A percentile compares a stretch with the other conserved stretches of the same genome.
These are phyloP conservation scores for Martes martes DNA, from an alignment of 2,113 vertebrate species.

Conservation along the genomic window DNA sequence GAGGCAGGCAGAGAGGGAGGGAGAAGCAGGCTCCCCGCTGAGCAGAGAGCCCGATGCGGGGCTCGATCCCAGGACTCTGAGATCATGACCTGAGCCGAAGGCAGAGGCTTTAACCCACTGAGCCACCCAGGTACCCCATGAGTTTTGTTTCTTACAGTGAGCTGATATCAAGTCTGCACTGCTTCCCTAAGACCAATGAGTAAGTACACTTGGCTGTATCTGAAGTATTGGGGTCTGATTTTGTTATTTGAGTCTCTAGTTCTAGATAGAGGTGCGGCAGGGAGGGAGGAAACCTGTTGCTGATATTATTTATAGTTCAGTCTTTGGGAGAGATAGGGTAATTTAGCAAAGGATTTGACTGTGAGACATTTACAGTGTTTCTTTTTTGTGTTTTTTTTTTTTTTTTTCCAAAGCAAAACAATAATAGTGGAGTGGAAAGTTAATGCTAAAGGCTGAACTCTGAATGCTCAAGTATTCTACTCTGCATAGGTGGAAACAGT, in stretches of 20 bases:
- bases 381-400: no score
- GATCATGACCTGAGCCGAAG: no score
- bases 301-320: neutral
- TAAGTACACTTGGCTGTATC: neutral
- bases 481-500: neutral
- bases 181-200: neutral
- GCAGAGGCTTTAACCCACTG: no score
- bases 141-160: neutral
- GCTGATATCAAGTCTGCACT: neutral
- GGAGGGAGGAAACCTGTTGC: neutral
- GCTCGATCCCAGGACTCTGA: fast-evolving
- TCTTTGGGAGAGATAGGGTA: neutral
- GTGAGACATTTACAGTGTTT: neutral
- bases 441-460: neutral
- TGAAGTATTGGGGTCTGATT: neutral
- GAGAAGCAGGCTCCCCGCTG: no score
- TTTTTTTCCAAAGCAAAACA: neutral
- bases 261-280: neutral
- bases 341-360: neutral
- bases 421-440: neutral
- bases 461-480: neutral
- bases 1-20: no score
- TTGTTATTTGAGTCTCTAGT: neutral
- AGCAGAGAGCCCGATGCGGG: no score
- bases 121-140: neutral